These are phyloP conservation scores for Agapornis roseicollis DNA, from an alignment of 2,113 vertebrate species.

Conservation along the genomic window DNA sequence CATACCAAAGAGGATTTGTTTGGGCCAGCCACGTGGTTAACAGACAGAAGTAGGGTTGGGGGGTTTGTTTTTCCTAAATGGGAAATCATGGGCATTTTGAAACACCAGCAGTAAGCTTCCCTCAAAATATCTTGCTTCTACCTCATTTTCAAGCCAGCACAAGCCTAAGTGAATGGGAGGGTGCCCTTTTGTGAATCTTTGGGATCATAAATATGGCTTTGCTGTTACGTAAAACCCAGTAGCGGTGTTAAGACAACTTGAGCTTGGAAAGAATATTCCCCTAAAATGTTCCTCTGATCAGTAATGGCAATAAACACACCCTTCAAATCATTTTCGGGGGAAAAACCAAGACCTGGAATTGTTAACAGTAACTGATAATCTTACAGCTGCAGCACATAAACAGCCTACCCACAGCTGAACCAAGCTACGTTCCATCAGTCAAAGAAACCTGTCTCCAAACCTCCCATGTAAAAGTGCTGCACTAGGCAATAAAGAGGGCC, in stretches of 20 bases:
- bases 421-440: neutral
- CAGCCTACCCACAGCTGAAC: neutral
- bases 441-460: neutral
- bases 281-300: neutral
- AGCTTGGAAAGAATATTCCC: neutral
- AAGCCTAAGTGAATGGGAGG: neutral
- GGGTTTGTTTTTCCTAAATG: conserved; percentile 30
- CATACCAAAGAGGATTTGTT: neutral
- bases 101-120: conserved; percentile 44
- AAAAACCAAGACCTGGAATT: neutral
- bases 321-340: neutral
- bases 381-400: neutral
- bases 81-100: conserved; percentile 15
- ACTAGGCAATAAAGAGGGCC: neutral
- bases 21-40: neutral
- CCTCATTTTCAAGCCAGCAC: neutral
- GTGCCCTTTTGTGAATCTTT: neutral
- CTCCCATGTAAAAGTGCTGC: rapidly evolving
- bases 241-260: neutral
- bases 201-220: neutral
- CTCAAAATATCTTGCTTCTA: conserved; percentile 35
- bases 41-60: conserved; percentile 36
- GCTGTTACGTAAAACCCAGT: conserved; percentile 16
- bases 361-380: neutral
- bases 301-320: conserved; percentile 2